Conservation (phyloP, 1,140 invertebrate species). For the Eulimnadia texana region DNA sequence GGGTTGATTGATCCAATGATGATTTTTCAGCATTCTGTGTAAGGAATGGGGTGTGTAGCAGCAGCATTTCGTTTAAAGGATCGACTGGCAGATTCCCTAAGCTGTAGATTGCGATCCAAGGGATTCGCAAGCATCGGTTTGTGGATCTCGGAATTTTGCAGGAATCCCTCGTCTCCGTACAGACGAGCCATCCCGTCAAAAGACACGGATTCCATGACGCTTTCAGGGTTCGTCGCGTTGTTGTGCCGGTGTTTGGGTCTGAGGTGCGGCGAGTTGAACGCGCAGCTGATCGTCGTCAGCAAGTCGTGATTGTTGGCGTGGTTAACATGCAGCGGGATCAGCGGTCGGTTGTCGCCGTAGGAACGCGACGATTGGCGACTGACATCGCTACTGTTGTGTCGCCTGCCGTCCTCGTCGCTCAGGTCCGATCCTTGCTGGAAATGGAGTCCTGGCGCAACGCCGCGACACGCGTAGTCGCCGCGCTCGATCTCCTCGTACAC, state of each 20-base stretch:
- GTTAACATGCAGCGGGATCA: conserved; percentile 50
- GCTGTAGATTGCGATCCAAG: neutral
- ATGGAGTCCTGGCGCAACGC: conserved; percentile 8
- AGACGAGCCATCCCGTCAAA: neutral
- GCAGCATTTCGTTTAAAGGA: neutral
- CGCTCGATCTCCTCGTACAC: conserved; percentile 69
- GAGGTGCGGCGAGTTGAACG: conserved; percentile 17
- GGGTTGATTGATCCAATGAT: no score
- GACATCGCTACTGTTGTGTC: conserved; percentile 55
- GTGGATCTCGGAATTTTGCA: neutral
- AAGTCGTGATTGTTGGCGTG: conserved; percentile 28
- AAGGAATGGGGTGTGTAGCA: neutral
- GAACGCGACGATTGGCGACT: conserved; percentile 57
- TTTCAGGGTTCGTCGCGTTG: neutral
- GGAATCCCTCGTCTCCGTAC: neutral
- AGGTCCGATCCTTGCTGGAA: conserved; percentile 49
- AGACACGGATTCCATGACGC: neutral
- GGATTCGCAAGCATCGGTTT: neutral
- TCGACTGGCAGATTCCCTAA: neutral
- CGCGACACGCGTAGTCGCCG: conserved; percentile 21
- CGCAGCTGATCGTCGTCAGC: conserved; percentile 19
- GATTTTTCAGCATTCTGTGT: neutral
- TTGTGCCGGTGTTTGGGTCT: conserved; percentile 15
- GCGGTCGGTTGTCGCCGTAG: conserved; percentile 60
- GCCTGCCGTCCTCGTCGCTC: conserved; percentile 57